phyloP scores from a whole-genome alignment of 2,888 invertebrate genomes.

The Prenolepis imparis region DNA sequence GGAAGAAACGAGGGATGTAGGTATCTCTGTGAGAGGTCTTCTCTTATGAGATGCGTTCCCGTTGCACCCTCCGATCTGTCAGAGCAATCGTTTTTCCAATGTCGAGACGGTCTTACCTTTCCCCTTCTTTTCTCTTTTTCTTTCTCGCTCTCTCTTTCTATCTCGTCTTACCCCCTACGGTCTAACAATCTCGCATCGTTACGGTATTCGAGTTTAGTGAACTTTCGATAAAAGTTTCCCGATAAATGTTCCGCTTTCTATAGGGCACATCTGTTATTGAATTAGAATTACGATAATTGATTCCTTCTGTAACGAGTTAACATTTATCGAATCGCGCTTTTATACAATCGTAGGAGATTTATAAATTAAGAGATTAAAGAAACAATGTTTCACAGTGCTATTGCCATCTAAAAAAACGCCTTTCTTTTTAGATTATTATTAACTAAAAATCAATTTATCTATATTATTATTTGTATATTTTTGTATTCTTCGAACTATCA shows the following conservation, averaged over 20 bases:
- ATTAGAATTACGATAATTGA: constrained; percentile 25
- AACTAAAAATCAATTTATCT: not conserved
- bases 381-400: not conserved
- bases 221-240: constrained; percentile 54
- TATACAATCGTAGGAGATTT: not conserved
- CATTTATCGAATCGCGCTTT: not conserved
- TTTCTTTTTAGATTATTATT: not conserved
- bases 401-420: not conserved
- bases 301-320: not conserved
- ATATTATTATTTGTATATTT: not conserved
- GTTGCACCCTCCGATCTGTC: constrained; percentile 49
- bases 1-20: constrained; percentile 70
- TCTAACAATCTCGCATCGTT: constrained; percentile 12
- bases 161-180: not conserved
- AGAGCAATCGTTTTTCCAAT: constrained; percentile 60
- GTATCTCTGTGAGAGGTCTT: constrained; percentile 61
- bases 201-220: constrained; percentile 67
- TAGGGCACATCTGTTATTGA: constrained; percentile 13
- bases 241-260: constrained; percentile 45
- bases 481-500: not conserved
- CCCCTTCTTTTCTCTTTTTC: constrained; percentile 14
- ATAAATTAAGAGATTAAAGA: not conserved
- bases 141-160: not conserved
- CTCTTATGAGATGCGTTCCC: constrained; percentile 31
- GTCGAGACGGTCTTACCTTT: constrained; percentile 46